These are phyloP conservation scores for Ruditapes philippinarum DNA, from an alignment of 1,140 invertebrate species.

Conservation along the genomic window DNA sequence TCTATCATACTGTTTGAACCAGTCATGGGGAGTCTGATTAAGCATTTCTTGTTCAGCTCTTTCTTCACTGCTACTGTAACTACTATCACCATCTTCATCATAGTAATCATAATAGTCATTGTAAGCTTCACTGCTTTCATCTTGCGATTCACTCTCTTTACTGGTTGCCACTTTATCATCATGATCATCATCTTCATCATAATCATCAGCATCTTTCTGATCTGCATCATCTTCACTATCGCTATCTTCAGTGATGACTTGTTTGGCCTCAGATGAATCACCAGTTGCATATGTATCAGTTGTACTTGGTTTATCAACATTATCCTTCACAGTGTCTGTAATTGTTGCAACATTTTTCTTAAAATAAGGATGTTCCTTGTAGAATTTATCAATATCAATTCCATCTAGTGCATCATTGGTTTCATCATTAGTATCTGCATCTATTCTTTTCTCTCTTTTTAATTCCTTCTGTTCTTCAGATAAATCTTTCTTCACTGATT, in stretches of 20 bases:
- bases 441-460: neutral
- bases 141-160: slow-evolving; percentile 12
- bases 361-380: slow-evolving; percentile 55
- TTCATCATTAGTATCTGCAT: neutral
- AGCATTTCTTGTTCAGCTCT: slow-evolving; percentile 16
- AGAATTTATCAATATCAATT: slow-evolving; percentile 60
- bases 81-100: slow-evolving; percentile 60
- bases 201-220: slow-evolving; percentile 46
- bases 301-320: neutral
- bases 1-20: slow-evolving; percentile 42
- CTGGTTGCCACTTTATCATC: slow-evolving; percentile 25
- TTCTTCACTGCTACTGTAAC: slow-evolving; percentile 59
- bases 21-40: neutral
- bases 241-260: slow-evolving; percentile 1
- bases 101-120: slow-evolving; percentile 58
- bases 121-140: slow-evolving; percentile 26
- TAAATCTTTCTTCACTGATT: slow-evolving; percentile 29
- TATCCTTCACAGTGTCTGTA: neutral
- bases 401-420: slow-evolving; percentile 46
- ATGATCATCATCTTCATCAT: slow-evolving; percentile 61
- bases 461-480: neutral
- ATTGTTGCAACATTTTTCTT: slow-evolving; percentile 60
- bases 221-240: slow-evolving; percentile 57
- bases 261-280: neutral
- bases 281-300: neutral